phyloP scores from a whole-genome alignment of 2,888 invertebrate species.

The Philonicus albiceps region DNA sequence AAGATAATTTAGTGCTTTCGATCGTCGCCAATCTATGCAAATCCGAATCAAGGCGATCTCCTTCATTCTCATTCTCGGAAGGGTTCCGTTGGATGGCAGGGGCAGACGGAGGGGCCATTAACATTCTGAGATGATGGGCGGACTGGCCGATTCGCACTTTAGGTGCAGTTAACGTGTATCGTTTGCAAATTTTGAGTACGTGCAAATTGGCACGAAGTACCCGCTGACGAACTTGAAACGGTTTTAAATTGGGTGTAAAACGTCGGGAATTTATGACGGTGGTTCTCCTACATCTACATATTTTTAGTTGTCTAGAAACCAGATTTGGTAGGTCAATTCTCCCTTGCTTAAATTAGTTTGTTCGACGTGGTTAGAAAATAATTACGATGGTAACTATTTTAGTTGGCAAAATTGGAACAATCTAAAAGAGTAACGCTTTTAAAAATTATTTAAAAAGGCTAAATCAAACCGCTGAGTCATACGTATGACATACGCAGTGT shows the following conservation, averaged over 20 bases:
- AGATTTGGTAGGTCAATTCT: neutral
- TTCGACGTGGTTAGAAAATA: neutral
- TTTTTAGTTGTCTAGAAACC: neutral
- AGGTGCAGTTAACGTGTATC: neutral
- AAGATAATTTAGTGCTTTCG: neutral
- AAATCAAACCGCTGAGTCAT: neutral
- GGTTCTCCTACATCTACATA: neutral
- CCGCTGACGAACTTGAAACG: neutral
- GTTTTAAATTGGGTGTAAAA: neutral
- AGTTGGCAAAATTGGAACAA: neutral
- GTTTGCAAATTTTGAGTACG: neutral
- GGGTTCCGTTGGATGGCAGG: neutral
- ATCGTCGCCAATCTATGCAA: neutral
- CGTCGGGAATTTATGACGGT: neutral
- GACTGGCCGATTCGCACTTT: neutral
- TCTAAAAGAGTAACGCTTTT: neutral
- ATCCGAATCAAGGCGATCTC: neutral
- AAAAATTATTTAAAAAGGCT: neutral
- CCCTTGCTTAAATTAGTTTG: neutral
- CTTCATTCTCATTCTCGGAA: neutral
- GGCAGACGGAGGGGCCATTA: neutral
- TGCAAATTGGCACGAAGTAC: neutral
- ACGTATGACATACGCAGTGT: no score
- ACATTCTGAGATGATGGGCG: neutral
- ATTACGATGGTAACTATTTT: neutral